Conservation (phyloP, 2,113 vertebrate species). For the Chionodraco myersi region DNA sequence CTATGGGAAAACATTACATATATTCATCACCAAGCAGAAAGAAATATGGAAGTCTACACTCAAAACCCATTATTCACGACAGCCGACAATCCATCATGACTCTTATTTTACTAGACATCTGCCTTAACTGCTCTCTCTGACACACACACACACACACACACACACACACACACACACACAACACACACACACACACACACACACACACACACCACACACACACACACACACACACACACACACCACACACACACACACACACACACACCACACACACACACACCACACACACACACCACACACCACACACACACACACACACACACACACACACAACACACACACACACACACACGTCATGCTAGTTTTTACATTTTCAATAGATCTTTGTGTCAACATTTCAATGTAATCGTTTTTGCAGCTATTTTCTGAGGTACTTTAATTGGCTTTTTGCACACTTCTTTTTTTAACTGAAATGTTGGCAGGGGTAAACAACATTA, state of each 20-base stretch:
- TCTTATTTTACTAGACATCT: conserved; percentile 54
- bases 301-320: not conserved
- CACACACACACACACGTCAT: not conserved
- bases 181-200: not conserved
- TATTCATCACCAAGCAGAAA: conserved; percentile 41
- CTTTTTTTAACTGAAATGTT: not conserved
- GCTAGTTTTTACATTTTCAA: not conserved
- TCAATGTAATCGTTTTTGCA: not conserved
- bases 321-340: too few relatives aligned
- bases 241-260: conserved; percentile 6
- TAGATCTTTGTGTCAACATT: not conserved
- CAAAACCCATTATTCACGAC: conserved; percentile 45
- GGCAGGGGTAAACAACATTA: conserved; percentile 2
- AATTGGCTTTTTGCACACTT: not conserved
- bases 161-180: too few relatives aligned
- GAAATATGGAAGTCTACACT: conserved; percentile 25
- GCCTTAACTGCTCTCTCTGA: conserved; percentile 25
- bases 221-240: not conserved
- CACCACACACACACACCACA: too few relatives aligned
- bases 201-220: not conserved
- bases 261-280: not conserved
- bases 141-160: conserved; percentile 1
- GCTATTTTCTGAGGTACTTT: not conserved
- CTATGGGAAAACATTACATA: not conserved
- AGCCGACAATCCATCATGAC: conserved; percentile 36